Conservation (phyloP, 2,113 vertebrate genomes). For the Sylvietta virens region DNA sequence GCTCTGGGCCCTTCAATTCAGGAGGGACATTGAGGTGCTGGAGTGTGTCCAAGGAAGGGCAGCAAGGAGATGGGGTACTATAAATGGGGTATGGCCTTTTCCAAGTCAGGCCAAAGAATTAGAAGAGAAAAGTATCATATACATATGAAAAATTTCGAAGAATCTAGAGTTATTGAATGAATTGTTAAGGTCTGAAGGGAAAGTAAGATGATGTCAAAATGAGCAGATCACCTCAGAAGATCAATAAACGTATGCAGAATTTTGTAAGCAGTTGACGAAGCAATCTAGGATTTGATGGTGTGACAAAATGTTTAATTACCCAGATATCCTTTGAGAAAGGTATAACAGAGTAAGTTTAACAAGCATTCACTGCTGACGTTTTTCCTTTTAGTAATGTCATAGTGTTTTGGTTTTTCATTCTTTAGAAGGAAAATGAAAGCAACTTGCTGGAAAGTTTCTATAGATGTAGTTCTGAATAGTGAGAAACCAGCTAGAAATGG, state of each 20-base stretch:
- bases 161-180: background rate
- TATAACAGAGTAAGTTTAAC: background rate
- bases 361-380: background rate
- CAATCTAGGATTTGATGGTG: background rate
- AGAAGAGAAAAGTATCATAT: background rate
- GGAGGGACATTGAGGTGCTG: background rate
- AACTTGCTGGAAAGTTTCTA: conserved; percentile 1
- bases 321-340: background rate
- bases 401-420: background rate
- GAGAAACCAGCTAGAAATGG: background rate
- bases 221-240: background rate
- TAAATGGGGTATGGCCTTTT: background rate
- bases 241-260: background rate
- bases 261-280: background rate
- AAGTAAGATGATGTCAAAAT: background rate
- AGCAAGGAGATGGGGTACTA: background rate
- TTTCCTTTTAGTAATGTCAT: background rate
- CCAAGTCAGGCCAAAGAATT: background rate
- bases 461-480: background rate
- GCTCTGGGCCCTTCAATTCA: background rate
- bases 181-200: background rate
- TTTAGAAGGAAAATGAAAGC: background rate
- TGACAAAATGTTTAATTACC: background rate
- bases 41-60: background rate
- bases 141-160: fast-evolving